Evolutionary conservation across 2,113 vertebrate genomes (phyloP).

Genomic region (Melanocharis versteri): DNA sequence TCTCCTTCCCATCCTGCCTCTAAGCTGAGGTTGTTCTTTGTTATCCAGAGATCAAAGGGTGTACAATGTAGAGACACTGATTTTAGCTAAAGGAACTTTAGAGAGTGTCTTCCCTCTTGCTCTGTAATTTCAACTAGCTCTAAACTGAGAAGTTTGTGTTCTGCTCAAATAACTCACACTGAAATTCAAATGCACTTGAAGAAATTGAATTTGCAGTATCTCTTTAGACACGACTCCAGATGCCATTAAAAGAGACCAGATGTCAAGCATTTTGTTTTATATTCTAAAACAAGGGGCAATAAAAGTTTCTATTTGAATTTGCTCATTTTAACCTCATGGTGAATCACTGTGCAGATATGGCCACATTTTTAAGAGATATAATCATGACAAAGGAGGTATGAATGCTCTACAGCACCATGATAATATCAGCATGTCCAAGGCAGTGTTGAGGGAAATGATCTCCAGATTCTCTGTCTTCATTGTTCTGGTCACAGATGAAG

Average conservation of each 20-base stretch:
- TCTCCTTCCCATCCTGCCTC: not conserved
- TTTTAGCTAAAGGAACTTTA: not conserved
- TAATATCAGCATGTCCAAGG: not conserved
- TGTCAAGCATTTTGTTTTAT: slow-evolving; percentile 55
- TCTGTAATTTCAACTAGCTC: not conserved
- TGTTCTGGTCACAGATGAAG: not conserved
- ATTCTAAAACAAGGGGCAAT: slow-evolving; percentile 43
- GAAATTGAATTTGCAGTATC: slow-evolving; percentile 41
- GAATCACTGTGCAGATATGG: slow-evolving; percentile 35
- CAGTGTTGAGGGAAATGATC: slow-evolving; percentile 10
- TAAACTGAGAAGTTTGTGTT: not conserved
- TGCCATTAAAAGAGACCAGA: slow-evolving; percentile 66
- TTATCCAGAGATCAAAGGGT: not conserved
- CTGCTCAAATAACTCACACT: not conserved
- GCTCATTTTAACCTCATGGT: slow-evolving; percentile 25
- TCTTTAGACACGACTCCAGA: slow-evolving; percentile 53
- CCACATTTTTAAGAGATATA: slow-evolving; percentile 33
- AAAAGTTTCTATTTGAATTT: slow-evolving; percentile 58
- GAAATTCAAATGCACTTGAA: slow-evolving; percentile 23
- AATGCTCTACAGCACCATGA: slow-evolving; percentile 23
- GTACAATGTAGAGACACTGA: not conserved
- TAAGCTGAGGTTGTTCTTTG: not conserved
- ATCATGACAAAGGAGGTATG: slow-evolving; percentile 15
- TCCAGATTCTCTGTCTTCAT: slow-evolving; percentile 8
- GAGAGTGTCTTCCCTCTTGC: not conserved